These are phyloP conservation scores for Hymenopus coronatus DNA, from an alignment of 2,888 invertebrate species.

Conservation along the genomic window DNA sequence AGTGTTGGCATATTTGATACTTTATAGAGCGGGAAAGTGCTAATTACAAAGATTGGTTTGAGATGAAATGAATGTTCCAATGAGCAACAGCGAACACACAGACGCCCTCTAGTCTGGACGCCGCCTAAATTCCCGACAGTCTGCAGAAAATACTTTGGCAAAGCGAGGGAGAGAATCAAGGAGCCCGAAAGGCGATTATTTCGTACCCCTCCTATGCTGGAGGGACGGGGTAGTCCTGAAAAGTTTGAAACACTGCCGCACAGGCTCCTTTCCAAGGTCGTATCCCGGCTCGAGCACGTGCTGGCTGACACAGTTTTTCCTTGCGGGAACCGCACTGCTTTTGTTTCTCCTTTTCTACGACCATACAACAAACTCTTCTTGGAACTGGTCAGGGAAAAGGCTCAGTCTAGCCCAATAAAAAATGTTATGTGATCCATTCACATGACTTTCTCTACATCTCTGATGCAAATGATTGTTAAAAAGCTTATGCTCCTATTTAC, in stretches of 20 bases:
- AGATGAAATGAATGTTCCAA: neutral
- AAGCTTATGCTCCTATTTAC: too few species aligned
- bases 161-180: neutral
- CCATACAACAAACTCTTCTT: neutral
- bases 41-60: neutral
- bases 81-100: neutral
- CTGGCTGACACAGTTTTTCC: neutral
- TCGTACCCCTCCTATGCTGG: neutral
- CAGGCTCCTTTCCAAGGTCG: neutral
- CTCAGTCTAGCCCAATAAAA: neutral
- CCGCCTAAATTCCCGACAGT: neutral
- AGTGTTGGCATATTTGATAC: too few species aligned
- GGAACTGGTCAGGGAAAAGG: neutral
- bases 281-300: neutral
- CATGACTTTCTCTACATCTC: too few species aligned
- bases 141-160: neutral
- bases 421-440: too few species aligned
- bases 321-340: neutral
- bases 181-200: constrained; percentile 6
- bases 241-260: neutral
- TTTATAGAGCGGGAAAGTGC: neutral
- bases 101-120: neutral
- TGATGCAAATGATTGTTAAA: too few species aligned
- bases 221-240: neutral
- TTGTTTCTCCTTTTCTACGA: neutral